Base-by-base conservation (phyloP, 2,797 vertebrate genomes). In the Allobates femoralis region DNA sequence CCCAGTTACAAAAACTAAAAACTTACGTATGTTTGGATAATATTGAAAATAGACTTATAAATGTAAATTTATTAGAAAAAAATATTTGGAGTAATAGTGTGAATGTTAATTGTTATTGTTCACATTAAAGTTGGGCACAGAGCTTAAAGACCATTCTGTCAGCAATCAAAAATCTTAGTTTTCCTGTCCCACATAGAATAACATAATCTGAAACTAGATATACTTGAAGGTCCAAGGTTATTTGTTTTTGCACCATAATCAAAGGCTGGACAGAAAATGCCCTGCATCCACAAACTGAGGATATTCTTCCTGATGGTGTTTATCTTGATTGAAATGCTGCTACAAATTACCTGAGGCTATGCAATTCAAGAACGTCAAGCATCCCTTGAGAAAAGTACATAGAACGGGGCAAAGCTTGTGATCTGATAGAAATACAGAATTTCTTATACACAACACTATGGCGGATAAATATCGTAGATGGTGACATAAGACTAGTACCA, bases 261-360 rank as follows among this genome's bases (percentile, higher is more conserved):
- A 84, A 86, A 83, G 76, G 64, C 83, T 82, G 62, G 3, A 80
- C 21, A 90, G 64, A 66, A 87, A 82, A 81, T 82, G 26, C 64
- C 69, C 32, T n/a, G 62, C 51, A 64, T 83, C 32, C 18, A 80
- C 79, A 90, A n/a, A 30, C 6, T 0, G 19, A 81, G 69, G 30
- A 83, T 89, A 88, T 73, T n/a, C 56, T 89, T 89, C 82, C 67
- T 74, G 7, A 50, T 74, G 75, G 89, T 89, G 64, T 55, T 87
- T 87, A 82, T 86, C 50, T 78, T 51, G 60, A 60, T 60, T 87
- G 83, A 89, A 89, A 87, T 75, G 80, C 34, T 79, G n/a, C 56
- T 89, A 5, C 0, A 1, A 60, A 50, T 56, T 60, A 76, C 78
- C 12, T 46, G 21, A 85, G 86, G 64, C 75, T 81, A 46, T 88